Evolutionary conservation across 1,140 invertebrate species (phyloP).

Genomic region (Drosophila rhopaloa): DNA sequence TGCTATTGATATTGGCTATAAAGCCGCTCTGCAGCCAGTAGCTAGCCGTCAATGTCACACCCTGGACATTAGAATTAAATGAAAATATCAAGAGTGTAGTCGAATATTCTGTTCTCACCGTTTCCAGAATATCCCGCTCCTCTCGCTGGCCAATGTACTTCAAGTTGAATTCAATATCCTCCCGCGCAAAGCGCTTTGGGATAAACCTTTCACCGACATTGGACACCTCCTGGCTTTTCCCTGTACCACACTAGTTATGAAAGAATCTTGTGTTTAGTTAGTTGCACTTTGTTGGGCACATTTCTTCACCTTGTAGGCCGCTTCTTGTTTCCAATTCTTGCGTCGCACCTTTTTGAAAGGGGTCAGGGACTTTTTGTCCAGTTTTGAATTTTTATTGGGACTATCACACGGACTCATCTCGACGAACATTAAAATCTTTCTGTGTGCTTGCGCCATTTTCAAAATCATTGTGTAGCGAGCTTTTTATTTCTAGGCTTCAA

Average conservation of each 20-base stretch:
- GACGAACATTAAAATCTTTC: conserved; percentile 22
- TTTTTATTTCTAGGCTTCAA: no score
- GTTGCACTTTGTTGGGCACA: background rate
- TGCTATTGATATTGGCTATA: conserved; percentile 43
- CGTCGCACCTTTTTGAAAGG: conserved; percentile 61
- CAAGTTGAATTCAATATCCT: conserved; percentile 52
- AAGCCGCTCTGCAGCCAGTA: conserved; percentile 72
- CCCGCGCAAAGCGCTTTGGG: conserved; percentile 59
- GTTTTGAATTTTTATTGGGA: conserved; percentile 42
- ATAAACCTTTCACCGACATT: conserved; percentile 73
- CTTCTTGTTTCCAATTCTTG: conserved; percentile 52
- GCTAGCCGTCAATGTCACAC: conserved; percentile 20
- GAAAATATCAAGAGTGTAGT: no score
- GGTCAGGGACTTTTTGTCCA: conserved; percentile 46
- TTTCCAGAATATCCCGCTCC: conserved; percentile 64
- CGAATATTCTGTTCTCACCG: conserved; percentile 13
- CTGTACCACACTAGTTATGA: conserved; percentile 18
- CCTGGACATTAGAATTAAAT: conserved; percentile 3
- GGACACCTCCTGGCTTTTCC: conserved; percentile 1
- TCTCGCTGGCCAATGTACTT: conserved; percentile 53
- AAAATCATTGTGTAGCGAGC: background rate
- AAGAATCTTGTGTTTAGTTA: background rate
- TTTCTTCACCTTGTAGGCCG: conserved; percentile 48
- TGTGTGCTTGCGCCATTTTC: conserved; percentile 31
- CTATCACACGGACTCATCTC: conserved; percentile 68